A percentile compares a stretch with the other conserved stretches of the same genome.
phyloP scores from a whole-genome alignment of 2,888 invertebrate species.

The Melieria crassipennis region DNA sequence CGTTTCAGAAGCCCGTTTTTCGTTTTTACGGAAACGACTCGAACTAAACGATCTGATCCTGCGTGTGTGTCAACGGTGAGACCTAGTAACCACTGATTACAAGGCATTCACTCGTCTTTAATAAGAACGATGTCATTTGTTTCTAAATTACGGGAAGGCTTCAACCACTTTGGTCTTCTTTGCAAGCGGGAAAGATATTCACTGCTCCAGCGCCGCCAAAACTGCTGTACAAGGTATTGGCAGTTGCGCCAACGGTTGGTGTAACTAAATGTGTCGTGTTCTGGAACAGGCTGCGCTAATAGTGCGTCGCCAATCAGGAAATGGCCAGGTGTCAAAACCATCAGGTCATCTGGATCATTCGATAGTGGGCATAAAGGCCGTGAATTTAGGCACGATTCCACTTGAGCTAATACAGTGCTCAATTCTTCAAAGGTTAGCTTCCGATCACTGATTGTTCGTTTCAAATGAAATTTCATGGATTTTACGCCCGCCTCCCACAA shows the following conservation, averaged over 20 bases:
- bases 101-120: conserved; percentile 4
- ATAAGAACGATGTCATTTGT: conserved; percentile 6
- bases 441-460: conserved; percentile 2
- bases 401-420: not conserved
- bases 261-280: not conserved
- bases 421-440: conserved; percentile 9
- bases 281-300: not conserved
- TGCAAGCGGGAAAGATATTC: conserved; percentile 18
- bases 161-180: conserved; percentile 3
- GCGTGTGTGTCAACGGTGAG: not conserved
- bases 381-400: conserved; percentile 12
- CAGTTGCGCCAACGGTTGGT: not conserved
- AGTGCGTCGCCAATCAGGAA: not conserved
- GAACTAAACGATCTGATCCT: not conserved
- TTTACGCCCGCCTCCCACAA: too few species aligned
- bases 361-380: conserved; percentile 9
- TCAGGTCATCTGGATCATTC: conserved; percentile 9
- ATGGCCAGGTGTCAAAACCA: conserved; percentile 4
- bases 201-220: conserved; percentile 9
- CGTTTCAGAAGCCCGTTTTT: not conserved
- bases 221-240: not conserved
- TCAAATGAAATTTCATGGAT: not conserved
- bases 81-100: not conserved
- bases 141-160: not conserved
- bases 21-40: conserved; percentile 3